phyloP scores from a whole-genome alignment of 2,888 invertebrate species.

The Heliconius ismenius region DNA sequence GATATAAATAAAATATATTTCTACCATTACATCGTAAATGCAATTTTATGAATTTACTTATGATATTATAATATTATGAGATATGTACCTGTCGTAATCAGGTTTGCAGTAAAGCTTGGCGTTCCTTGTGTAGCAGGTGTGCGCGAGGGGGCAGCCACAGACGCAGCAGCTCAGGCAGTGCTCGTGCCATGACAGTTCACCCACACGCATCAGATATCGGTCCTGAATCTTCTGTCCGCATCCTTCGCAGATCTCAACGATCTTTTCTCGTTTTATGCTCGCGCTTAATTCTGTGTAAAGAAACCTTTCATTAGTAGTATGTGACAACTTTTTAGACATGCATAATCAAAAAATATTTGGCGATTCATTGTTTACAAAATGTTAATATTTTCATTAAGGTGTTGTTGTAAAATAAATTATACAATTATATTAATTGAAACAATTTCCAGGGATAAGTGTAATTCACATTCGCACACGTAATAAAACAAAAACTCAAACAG shows the following conservation, averaged over 20 bases:
- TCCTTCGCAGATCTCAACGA: slow-evolving; percentile 94
- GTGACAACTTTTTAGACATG: slow-evolving; percentile 47
- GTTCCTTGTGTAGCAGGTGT: slow-evolving; percentile 97
- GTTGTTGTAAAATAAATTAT: neutral
- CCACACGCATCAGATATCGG: slow-evolving; percentile 96
- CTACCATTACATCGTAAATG: neutral
- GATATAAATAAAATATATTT: neutral
- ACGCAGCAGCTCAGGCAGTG: slow-evolving; percentile 97
- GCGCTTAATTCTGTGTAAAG: slow-evolving; percentile 71
- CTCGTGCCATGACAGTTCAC: slow-evolving; percentile 97
- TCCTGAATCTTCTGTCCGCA: slow-evolving; percentile 97
- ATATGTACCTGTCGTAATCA: slow-evolving; percentile 95
- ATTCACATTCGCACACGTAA: neutral
- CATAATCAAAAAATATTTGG: neutral
- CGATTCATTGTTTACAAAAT: neutral
- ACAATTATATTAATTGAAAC: neutral
- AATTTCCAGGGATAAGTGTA: neutral
- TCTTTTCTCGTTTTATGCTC: slow-evolving; percentile 89
- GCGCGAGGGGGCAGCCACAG: slow-evolving; percentile 93
- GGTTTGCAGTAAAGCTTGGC: slow-evolving; percentile 97
- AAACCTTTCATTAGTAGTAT: slow-evolving; percentile 62
- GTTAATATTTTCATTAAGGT: neutral
- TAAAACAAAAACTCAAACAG: neutral
- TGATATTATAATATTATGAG: neutral
- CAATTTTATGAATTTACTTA: neutral